These are phyloP conservation scores for Eupeodes corollae DNA, from an alignment of 1,140 invertebrate species.

Conservation along the genomic window DNA sequence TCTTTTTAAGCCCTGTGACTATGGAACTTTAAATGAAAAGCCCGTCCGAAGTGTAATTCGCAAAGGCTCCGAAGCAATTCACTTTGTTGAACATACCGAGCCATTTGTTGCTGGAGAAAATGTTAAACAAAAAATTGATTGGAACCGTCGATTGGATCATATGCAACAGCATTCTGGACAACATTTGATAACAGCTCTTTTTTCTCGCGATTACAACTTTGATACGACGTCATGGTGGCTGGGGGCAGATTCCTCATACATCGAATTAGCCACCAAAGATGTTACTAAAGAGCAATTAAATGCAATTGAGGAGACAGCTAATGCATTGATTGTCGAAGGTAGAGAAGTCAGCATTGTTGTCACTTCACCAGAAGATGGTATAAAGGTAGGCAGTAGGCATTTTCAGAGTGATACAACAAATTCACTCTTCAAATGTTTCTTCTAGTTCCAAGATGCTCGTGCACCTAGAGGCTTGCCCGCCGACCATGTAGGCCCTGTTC, in stretches of 20 bases:
- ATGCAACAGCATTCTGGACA: slow-evolving; percentile 87
- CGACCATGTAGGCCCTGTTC: slow-evolving; percentile 58
- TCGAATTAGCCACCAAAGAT: slow-evolving; percentile 47
- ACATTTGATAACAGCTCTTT: slow-evolving; percentile 69
- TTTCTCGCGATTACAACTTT: slow-evolving; percentile 54
- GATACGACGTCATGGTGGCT: slow-evolving; percentile 70
- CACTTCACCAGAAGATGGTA: slow-evolving; percentile 46
- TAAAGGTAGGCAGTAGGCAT: slow-evolving; percentile 5
- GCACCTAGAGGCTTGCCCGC: slow-evolving; percentile 54
- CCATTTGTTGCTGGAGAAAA: slow-evolving; percentile 47
- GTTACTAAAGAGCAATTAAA: slow-evolving; percentile 41
- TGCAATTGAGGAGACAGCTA: slow-evolving; percentile 50
- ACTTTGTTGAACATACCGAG: slow-evolving; percentile 45
- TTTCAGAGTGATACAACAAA: background rate
- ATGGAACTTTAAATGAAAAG: slow-evolving; percentile 53
- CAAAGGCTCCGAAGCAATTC: slow-evolving; percentile 54
- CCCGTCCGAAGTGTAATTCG: slow-evolving; percentile 56
- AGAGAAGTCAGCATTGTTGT: slow-evolving; percentile 50
- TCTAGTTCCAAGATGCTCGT: slow-evolving; percentile 23
- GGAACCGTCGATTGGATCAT: slow-evolving; percentile 69
- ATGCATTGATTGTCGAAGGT: slow-evolving; percentile 52
- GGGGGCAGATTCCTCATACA: slow-evolving; percentile 52
- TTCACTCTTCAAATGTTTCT: background rate
- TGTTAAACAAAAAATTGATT: slow-evolving; percentile 57
- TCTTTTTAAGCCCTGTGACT: slow-evolving; percentile 55